Conservation (phyloP, 1,140 invertebrate species). For the Acromyrmex heyeri region DNA sequence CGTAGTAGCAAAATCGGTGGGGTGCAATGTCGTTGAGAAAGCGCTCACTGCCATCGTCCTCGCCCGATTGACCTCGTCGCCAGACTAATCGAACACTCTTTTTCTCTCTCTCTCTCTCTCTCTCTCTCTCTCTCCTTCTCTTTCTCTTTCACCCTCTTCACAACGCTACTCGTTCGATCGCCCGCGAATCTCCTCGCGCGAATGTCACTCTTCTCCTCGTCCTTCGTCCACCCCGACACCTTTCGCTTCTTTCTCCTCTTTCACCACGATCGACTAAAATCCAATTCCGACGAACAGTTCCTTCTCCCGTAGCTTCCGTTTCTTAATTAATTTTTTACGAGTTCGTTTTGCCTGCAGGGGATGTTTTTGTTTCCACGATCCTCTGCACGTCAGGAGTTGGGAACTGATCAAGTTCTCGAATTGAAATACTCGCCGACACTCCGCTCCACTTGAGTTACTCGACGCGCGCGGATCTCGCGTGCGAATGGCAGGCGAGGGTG, state of each 20-base stretch:
- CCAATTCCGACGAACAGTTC: neutral
- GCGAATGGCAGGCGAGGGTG: neutral
- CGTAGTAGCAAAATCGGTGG: constrained; percentile 62
- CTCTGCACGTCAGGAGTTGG: neutral
- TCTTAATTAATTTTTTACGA: neutral
- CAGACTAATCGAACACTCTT: constrained; percentile 17
- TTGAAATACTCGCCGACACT: neutral
- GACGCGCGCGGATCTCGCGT: constrained; percentile 19
- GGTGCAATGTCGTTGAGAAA: constrained; percentile 38
- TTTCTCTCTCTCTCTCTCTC: neutral
- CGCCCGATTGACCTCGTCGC: constrained; percentile 39
- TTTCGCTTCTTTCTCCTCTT: neutral
- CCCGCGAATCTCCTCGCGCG: constrained; percentile 6
- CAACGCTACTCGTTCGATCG: constrained; percentile 23
- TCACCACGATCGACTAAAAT: neutral
- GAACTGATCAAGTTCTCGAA: neutral
- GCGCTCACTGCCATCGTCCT: constrained; percentile 55
- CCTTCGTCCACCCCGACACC: neutral
- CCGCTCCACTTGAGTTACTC: neutral
- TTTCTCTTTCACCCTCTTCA: neutral
- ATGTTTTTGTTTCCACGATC: neutral
- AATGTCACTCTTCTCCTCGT: constrained; percentile 33
- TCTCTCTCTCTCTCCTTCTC: neutral
- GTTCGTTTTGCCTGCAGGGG: neutral
- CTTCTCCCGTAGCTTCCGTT: neutral